phyloP scores from a whole-genome alignment of 2,113 vertebrate genomes.

The Eleginops maclovinus region DNA sequence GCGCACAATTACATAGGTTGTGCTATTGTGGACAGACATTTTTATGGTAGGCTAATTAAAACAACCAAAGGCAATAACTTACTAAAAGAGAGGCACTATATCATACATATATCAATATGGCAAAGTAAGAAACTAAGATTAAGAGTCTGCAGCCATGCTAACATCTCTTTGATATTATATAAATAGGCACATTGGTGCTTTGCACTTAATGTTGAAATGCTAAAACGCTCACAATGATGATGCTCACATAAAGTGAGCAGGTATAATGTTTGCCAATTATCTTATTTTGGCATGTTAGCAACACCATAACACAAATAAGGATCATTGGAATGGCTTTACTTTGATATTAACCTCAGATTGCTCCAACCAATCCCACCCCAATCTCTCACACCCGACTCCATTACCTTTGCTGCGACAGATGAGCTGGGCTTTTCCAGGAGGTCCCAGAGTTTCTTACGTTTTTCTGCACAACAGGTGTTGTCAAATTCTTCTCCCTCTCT shows the following conservation, averaged over 20 bases:
- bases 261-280: neutral
- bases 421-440: slow-evolving; percentile 98
- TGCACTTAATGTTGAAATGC: slow-evolving; percentile 2
- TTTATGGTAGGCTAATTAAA: neutral
- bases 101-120: neutral
- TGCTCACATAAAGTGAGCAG: neutral
- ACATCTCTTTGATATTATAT: neutral
- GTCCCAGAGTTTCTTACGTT: slow-evolving; percentile 98
- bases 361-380: slow-evolving; percentile 8
- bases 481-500: slow-evolving; percentile 97
- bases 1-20: neutral
- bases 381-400: slow-evolving; percentile 19
- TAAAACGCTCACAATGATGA: neutral
- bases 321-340: neutral
- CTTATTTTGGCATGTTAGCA: neutral
- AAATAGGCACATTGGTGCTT: neutral
- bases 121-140: neutral
- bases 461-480: slow-evolving; percentile 96
- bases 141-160: neutral
- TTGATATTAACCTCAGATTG: neutral
- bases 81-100: neutral
- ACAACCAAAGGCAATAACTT: neutral
- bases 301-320: neutral
- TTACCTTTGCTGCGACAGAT: slow-evolving; percentile 98
- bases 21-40: neutral